A percentile compares a stretch with the other conserved stretches of the same genome.
These are phyloP conservation scores for Philhelius pedissequus DNA, from an alignment of 2,888 invertebrate genomes.

Conservation along the genomic window DNA sequence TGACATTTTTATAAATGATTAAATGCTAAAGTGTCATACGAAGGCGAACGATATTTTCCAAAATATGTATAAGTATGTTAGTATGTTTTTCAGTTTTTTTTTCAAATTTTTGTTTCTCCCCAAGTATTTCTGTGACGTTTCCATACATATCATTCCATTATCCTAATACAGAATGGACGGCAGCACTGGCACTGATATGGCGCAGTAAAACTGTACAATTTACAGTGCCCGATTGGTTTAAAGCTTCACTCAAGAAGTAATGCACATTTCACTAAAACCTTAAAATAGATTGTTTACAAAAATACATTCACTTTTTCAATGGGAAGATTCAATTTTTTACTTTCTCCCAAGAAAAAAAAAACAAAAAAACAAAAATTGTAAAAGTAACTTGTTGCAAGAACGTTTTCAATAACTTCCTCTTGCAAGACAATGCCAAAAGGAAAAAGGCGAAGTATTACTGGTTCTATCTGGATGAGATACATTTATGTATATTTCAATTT, in stretches of 20 bases:
- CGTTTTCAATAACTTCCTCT: constrained; percentile 32
- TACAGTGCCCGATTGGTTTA: neutral
- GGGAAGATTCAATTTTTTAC: constrained; percentile 18
- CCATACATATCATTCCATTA: no score
- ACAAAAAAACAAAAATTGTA: no score
- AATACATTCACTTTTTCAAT: constrained; percentile 46
- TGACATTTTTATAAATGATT: no score
- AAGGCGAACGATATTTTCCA: no score
- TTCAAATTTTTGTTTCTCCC: no score
- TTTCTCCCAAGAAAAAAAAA: constrained; percentile 47
- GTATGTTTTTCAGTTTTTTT: no score
- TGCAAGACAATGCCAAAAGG: constrained; percentile 16
- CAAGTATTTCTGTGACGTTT: no score
- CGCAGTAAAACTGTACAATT: neutral
- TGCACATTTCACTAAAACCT: neutral
- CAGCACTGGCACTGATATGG: neutral
- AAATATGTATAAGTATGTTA: no score
- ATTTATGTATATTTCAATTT: neutral
- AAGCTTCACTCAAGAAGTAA: neutral
- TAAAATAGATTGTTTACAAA: neutral
- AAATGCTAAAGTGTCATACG: no score
- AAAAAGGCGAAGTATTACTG: neutral
- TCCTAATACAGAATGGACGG: no score
- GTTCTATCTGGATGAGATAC: neutral
- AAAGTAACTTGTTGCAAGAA: constrained; percentile 55